Base-by-base conservation (phyloP, 2,888 invertebrate genomes). In the Octodonta nipae region DNA sequence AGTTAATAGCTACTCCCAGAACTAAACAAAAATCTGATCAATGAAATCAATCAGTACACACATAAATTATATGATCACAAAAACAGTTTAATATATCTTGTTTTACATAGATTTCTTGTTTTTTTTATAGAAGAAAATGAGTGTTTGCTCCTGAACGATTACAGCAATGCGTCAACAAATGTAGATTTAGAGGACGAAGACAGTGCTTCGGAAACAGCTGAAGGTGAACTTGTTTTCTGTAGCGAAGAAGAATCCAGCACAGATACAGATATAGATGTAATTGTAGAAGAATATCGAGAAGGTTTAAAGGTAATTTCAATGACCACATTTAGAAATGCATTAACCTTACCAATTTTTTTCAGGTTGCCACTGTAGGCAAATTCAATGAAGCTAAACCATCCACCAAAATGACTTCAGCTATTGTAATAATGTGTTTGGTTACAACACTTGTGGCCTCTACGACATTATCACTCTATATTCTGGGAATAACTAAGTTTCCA, bases 181-280 rank as follows among this genome's bases (percentile, higher is more conserved):
- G 58, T 42, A 5, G 42, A 44, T 13, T 28, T 41, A 10, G 42
- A 29, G 15, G 22, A 22, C 22, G 51, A 49, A n/a, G 58, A 56
- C n/a, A 52, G 52, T 30, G 50, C 46, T 5, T 55, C 56, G 7
- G 60, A 61, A 30, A 55, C 53, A 32, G 58, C 55, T 22, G 53
- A 51, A 14, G 46, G 52, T 22, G 55, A 56, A 30, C 42, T 47
- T 35, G 49, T 52, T 32, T 46, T 51, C 25, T 47, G 47, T 24
- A 47, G 46, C 14, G 55, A 53, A 16, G 55, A 39, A 26, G 73
- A 70, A 25, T 75, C 75, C 13, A 45, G 44, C 16, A 77, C 74
- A 41, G 78, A 78, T 1, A 81, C 81, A 2, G 82, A 82, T 48
- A 79, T 82, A 33, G 82, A 82, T 53, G 78, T 78, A 1, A 77